phyloP scores from a whole-genome alignment of 2,113 vertebrate species.

The Pterocles burchelli region DNA sequence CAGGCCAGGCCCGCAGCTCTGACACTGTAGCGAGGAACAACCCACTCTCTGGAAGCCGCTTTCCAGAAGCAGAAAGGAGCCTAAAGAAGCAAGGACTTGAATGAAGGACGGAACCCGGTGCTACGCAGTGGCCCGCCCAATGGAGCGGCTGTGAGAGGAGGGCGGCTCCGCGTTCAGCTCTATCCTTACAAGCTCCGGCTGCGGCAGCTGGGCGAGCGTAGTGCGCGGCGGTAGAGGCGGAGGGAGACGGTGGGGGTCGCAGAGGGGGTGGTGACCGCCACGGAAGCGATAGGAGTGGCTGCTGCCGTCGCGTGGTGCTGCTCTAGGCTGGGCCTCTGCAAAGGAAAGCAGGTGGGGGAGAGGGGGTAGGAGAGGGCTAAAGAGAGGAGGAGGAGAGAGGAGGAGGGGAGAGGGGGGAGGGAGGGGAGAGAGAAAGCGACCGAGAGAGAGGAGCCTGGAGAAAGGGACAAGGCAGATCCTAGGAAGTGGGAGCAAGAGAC shows the following conservation, averaged over 20 bases:
- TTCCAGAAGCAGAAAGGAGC: not conserved
- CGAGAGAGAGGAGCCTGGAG: not conserved
- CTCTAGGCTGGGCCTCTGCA: constrained; percentile 16
- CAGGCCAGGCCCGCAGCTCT: not conserved
- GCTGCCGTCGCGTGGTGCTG: not conserved
- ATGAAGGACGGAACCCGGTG: not conserved
- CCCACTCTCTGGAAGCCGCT: not conserved
- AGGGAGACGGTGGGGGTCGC: not conserved
- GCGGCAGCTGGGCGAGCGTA: not conserved
- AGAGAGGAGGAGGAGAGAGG: not conserved
- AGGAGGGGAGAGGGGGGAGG: not conserved
- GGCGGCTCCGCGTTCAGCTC: not conserved
- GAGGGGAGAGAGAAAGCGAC: not conserved
- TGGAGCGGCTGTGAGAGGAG: not conserved
- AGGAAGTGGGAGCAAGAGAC: not conserved
- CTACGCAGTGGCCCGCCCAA: not conserved
- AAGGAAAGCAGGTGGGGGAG: not conserved
- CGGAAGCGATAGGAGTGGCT: not conserved
- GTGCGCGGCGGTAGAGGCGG: not conserved
- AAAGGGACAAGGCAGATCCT: not conserved
- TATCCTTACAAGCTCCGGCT: not conserved
- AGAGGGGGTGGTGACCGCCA: not conserved
- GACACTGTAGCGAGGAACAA: not conserved
- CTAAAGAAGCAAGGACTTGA: not conserved
- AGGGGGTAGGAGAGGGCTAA: not conserved